These are phyloP conservation scores for Rousettus madagascariensis DNA, from an alignment of 2,797 vertebrate species.

Conservation along the genomic window DNA sequence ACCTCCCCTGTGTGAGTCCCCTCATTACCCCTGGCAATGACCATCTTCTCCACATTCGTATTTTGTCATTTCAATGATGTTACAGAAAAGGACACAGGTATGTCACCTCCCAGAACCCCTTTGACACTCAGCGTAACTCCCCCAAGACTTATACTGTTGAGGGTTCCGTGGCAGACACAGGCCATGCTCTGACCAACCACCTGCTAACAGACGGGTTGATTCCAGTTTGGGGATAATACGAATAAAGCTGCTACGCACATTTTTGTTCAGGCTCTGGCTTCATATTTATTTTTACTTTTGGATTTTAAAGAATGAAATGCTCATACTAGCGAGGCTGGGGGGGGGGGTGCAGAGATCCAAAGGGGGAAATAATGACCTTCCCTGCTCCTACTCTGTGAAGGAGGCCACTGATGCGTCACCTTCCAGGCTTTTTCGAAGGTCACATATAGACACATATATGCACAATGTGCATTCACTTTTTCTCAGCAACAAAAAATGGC, in stretches of 20 bases:
- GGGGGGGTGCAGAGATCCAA: too few species aligned
- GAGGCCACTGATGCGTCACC: not conserved
- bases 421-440: not conserved
- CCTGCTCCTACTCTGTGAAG: fast-evolving
- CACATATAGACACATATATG: fast-evolving
- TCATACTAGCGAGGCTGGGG: not conserved
- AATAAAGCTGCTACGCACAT: not conserved
- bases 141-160: not conserved
- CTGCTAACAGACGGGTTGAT: not conserved
- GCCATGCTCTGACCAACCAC: not conserved
- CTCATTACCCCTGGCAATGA: not conserved
- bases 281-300: not conserved
- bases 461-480: not conserved
- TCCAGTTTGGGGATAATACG: not conserved
- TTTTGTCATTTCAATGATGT: not conserved
- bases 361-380: not conserved
- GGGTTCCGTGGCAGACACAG: not conserved
- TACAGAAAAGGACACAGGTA: not conserved
- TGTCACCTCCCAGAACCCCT: not conserved
- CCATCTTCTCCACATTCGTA: not conserved
- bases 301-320: not conserved
- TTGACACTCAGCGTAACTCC: not conserved
- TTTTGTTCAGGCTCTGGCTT: not conserved
- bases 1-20: too few species aligned
- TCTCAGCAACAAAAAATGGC: not conserved